Evolutionary conservation across 2,888 invertebrate species (phyloP).

Genomic region (Punctoribates punctum): DNA sequence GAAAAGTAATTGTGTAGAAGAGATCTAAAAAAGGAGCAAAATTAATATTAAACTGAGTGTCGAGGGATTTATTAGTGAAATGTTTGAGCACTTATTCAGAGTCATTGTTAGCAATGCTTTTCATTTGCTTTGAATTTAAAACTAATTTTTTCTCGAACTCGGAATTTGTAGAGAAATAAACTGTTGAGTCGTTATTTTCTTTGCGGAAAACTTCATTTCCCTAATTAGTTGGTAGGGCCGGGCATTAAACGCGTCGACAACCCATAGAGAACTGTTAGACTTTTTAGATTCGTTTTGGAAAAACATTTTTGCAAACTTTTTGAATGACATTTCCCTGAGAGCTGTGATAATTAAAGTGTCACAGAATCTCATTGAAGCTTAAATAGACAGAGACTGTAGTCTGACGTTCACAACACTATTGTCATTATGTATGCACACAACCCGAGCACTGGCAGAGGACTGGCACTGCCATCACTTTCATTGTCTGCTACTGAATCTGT

Average conservation of each 20-base stretch:
- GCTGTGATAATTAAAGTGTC: conserved; percentile 35
- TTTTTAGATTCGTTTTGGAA: background rate
- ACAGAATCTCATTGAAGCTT: conserved; percentile 16
- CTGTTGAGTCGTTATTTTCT: conserved; percentile 26
- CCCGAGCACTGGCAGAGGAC: background rate
- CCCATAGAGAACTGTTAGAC: background rate
- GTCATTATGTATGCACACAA: conserved; percentile 35
- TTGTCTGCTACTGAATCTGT: conserved; percentile 22
- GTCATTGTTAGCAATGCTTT: conserved; percentile 13
- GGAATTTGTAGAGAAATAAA: background rate
- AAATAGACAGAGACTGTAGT: conserved; percentile 12
- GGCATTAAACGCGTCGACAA: background rate
- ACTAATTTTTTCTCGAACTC: background rate
- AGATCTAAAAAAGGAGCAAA: background rate
- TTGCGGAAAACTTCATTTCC: conserved; percentile 23
- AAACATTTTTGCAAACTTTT: conserved; percentile 25
- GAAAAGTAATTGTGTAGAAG: background rate
- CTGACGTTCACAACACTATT: background rate
- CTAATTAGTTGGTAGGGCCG: conserved; percentile 29
- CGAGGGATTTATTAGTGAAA: conserved; percentile 31
- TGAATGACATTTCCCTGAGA: conserved; percentile 33
- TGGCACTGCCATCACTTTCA: background rate
- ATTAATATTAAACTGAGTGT: conserved; percentile 1
- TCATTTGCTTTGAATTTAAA: background rate
- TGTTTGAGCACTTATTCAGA: conserved; percentile 10